A percentile compares a stretch with the other conserved stretches of the same genome.
These are phyloP conservation scores for Campylorhamphus procurvoides DNA, from an alignment of 2,113 vertebrate genomes.

Conservation along the genomic window DNA sequence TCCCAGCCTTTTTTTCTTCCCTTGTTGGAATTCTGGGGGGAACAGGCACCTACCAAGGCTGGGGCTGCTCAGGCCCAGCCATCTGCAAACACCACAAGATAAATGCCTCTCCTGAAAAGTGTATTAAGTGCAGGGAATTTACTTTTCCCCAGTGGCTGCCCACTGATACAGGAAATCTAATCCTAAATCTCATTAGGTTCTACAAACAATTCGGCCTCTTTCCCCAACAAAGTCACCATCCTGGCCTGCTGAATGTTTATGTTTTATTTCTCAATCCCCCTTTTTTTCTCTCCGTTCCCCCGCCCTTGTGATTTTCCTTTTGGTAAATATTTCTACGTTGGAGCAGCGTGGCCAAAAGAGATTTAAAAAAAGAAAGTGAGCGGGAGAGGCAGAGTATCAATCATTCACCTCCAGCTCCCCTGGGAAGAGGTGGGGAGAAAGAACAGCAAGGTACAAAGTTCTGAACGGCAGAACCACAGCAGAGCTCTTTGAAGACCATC, in stretches of 20 bases:
- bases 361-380: conserved; percentile 50
- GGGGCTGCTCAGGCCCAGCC: background rate
- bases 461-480: conserved; percentile 60
- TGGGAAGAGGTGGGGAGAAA: conserved; percentile 63
- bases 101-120: conserved; percentile 39
- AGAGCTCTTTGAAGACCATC: conserved; percentile 62
- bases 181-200: conserved; percentile 65
- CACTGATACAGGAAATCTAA: conserved; percentile 68
- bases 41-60: background rate
- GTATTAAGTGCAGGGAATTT: conserved; percentile 51
- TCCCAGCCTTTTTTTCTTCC: background rate
- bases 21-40: background rate
- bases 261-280: conserved; percentile 47
- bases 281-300: conserved; percentile 19
- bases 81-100: background rate
- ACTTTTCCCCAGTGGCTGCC: conserved; percentile 56
- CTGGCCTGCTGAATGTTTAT: conserved; percentile 43
- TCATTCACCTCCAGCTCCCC: conserved; percentile 57
- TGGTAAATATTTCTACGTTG: conserved; percentile 63
- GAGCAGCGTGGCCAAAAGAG: conserved; percentile 44
- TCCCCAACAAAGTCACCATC: conserved; percentile 55
- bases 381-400: conserved; percentile 45
- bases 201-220: conserved; percentile 57
- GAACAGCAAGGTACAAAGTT: conserved; percentile 71
- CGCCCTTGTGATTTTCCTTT: conserved; percentile 22